These are phyloP conservation scores for Bos javanicus DNA, from an alignment of 2,113 vertebrate species.

Conservation along the genomic window DNA sequence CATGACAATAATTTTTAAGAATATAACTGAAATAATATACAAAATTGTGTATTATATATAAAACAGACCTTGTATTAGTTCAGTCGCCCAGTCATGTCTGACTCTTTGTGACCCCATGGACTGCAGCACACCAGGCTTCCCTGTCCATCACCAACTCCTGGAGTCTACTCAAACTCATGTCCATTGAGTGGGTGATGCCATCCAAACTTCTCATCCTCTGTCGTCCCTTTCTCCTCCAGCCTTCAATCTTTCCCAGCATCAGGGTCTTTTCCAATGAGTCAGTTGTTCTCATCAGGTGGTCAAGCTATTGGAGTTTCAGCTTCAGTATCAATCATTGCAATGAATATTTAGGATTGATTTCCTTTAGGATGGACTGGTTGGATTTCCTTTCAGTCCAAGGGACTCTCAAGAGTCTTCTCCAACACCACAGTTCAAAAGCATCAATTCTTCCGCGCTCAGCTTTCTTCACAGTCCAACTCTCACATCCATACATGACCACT, in stretches of 20 bases:
- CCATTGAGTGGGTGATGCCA: background rate
- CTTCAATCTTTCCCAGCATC: background rate
- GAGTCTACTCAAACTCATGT: background rate
- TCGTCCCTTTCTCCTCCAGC: rapidly evolving
- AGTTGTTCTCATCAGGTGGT: background rate
- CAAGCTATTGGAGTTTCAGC: background rate
- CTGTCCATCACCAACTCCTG: background rate
- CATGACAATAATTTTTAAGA: background rate
- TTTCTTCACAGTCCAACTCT: background rate
- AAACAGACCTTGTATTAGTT: background rate
- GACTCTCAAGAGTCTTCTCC: background rate
- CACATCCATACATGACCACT: background rate
- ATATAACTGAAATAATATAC: background rate
- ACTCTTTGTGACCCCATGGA: rapidly evolving
- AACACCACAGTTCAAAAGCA: background rate
- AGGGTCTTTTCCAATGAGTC: background rate
- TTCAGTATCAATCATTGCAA: background rate
- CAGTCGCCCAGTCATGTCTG: background rate
- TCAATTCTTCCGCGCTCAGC: background rate
- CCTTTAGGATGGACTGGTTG: background rate
- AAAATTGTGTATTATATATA: background rate
- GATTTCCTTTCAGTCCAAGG: background rate
- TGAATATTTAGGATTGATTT: background rate
- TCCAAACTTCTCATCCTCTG: background rate
- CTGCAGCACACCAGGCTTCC: rapidly evolving